Conservation (phyloP, 2,113 vertebrate species). For the Macroglossus sobrinus region DNA sequence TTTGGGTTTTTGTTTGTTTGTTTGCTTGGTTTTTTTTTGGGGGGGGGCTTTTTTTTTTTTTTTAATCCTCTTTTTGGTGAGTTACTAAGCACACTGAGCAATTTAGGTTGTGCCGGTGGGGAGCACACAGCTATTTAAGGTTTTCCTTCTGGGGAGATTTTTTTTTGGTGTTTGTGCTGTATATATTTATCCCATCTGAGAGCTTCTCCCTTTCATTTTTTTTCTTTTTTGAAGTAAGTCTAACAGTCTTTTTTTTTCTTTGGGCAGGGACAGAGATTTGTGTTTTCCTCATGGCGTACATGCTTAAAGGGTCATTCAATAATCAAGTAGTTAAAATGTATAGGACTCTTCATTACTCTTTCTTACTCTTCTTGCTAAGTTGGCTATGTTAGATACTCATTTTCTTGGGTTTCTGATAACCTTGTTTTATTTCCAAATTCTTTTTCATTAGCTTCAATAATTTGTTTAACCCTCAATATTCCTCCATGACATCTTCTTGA, state of each 20-base stretch:
- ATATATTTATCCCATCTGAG: neutral
- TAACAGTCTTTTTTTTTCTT: neutral
- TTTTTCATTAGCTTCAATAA: neutral
- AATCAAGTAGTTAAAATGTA: neutral
- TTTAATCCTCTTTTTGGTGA: neutral
- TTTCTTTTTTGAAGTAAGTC: neutral
- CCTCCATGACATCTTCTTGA: neutral
- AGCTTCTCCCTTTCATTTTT: neutral
- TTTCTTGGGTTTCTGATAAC: neutral
- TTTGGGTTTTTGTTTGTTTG: neutral
- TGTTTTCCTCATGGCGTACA: neutral
- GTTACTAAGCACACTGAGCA: neutral
- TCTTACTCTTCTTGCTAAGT: neutral
- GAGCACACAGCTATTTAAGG: neutral
- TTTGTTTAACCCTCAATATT: neutral
- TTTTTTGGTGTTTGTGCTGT: neutral
- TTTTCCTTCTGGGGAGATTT: neutral
- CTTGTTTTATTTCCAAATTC: neutral
- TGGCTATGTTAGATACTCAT: neutral
- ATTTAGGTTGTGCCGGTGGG: neutral
- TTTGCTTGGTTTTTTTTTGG: too few relatives aligned
- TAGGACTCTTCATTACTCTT: neutral
- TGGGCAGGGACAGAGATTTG: neutral
- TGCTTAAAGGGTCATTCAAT: neutral
- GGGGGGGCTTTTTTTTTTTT: too few relatives aligned